phyloP scores from a whole-genome alignment of 2,888 invertebrate genomes.

The Caenorhabditis sp. region DNA sequence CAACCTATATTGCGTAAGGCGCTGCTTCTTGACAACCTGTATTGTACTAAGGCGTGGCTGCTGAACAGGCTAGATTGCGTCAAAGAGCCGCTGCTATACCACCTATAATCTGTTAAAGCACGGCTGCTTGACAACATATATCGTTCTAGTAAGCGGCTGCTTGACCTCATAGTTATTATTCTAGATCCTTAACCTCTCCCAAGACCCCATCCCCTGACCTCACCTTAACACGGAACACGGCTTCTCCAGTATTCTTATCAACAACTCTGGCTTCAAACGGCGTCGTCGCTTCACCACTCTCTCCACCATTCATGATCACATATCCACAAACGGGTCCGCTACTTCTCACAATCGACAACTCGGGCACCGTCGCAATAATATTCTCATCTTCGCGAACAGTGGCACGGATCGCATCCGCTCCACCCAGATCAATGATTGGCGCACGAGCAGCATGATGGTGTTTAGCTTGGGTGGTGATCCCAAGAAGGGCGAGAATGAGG shows the following conservation, averaged over 20 bases:
- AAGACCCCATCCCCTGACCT: slow-evolving; percentile 4
- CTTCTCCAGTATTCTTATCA: slow-evolving; percentile 64
- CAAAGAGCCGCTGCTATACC: too few relatives aligned
- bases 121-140: too few relatives aligned
- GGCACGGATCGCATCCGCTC: slow-evolving; percentile 65
- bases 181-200: too few relatives aligned
- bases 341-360: slow-evolving; percentile 52
- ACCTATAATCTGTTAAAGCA: too few relatives aligned
- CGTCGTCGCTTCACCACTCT: slow-evolving; percentile 39
- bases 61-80: too few relatives aligned
- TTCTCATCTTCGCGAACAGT: slow-evolving; percentile 66
- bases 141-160: too few relatives aligned
- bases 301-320: slow-evolving; percentile 53
- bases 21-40: too few relatives aligned
- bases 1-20: too few relatives aligned
- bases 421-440: slow-evolving; percentile 66
- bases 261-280: slow-evolving; percentile 65
- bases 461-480: slow-evolving; percentile 16
- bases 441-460: slow-evolving; percentile 44
- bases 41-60: too few relatives aligned
- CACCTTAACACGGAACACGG: slow-evolving; percentile 62
- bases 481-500: slow-evolving; percentile 18
- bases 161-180: too few relatives aligned
- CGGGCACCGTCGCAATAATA: slow-evolving; percentile 64
- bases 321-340: slow-evolving; percentile 67